Conservation (phyloP, 1,140 invertebrate species). For the Mercenaria mercenaria region DNA sequence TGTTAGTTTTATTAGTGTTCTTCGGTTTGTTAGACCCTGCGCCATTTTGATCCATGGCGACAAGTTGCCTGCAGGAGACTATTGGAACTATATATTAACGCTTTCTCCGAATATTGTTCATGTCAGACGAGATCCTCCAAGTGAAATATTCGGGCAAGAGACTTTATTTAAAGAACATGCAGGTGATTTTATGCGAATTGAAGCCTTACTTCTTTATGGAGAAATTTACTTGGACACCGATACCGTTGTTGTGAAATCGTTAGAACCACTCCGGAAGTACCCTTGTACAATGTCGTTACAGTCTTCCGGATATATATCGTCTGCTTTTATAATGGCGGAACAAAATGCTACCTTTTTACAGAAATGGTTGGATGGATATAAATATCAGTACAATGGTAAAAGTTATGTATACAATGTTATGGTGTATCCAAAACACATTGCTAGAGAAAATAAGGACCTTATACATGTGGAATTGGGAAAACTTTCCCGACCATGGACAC, state of each 20-base stretch:
- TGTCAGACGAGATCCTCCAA: constrained; percentile 56
- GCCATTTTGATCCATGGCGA: constrained; percentile 71
- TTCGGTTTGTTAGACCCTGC: constrained; percentile 66
- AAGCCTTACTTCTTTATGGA: not conserved
- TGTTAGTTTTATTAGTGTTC: constrained; percentile 35
- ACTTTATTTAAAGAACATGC: not conserved
- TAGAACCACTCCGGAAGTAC: not conserved
- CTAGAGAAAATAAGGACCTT: no score
- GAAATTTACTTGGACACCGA: constrained; percentile 20
- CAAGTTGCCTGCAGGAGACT: constrained; percentile 56
- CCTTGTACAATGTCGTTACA: not conserved
- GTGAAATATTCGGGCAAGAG: not conserved
- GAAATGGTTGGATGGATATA: constrained; percentile 22
- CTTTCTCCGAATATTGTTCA: constrained; percentile 64
- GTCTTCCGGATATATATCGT: not conserved
- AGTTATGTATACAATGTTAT: not conserved
- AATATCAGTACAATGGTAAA: not conserved
- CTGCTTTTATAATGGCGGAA: not conserved
- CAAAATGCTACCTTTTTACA: not conserved
- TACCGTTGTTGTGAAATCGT: not conserved
- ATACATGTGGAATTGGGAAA: not conserved
- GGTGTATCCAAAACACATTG: not conserved
- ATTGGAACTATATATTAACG: constrained; percentile 57
- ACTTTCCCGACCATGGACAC: not conserved
- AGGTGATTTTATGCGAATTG: constrained; percentile 17